Base-by-base conservation (phyloP, 2,888 invertebrate genomes). In the Elegia similella region DNA sequence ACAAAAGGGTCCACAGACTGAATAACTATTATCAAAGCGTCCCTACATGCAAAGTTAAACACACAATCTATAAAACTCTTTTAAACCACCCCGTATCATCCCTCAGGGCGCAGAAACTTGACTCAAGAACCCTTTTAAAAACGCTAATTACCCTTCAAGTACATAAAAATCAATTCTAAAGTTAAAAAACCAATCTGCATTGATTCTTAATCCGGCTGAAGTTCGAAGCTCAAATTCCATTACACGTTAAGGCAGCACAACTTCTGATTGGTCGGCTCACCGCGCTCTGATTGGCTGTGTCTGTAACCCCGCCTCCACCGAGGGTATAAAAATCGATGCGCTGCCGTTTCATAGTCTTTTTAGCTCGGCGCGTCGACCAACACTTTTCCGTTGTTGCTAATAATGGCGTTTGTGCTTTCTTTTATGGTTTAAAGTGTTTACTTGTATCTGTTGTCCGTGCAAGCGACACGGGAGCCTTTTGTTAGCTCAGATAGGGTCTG, bases 261-360 rank as follows among this genome's bases (percentile, higher is more conserved):
- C 56, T 50, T 56, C 55, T 58, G 62, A 64, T 64, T 64, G 64
- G 64, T 59, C 55, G 60, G 64, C 56, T 56, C 56, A 82, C 86
- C 86, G 83, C 85, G 82, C 78, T 62, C 77, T 80, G 86, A 88
- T 89, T 89, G 89, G 89, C 86, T 68, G 77, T 69, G 78, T 77
- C 79, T 58, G 67, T 78, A 81, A 86, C 87, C 86, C 88, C 88
- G 86, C 89, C 89, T 79, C 71, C 77, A 65, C 63, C 70, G 78
- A 81, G 84, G 84, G 79, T 88, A 90, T 89, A 90, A 91, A 91
- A 91, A 91, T 91, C 91, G 86, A 91, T 91, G 89, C 84, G 73
- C 75, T 69, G 66, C 65, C 68, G 69, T 64, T 59, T 64, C 71
- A 65, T 78, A 72, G 76, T 88, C 85, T 86, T 91, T 88, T 88